Evolutionary conservation across 2,888 invertebrate genomes (phyloP).

Genomic region (Oscheius sp.): DNA sequence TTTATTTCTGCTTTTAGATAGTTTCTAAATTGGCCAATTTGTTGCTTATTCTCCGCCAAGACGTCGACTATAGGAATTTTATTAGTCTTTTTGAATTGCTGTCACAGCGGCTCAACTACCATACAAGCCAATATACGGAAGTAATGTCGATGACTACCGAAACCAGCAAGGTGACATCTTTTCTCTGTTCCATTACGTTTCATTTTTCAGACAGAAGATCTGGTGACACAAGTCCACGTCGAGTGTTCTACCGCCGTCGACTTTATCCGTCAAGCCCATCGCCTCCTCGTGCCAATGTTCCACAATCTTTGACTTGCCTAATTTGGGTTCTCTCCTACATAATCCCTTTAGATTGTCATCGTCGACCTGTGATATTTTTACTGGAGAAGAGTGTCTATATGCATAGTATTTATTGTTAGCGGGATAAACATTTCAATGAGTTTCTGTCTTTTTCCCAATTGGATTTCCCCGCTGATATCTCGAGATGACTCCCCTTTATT

Average conservation of each 20-base stretch:
- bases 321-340: background rate
- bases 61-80: slow-evolving; percentile 20
- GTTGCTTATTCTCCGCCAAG: slow-evolving; percentile 20
- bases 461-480: background rate
- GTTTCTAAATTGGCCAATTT: slow-evolving; percentile 33
- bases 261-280: slow-evolving; percentile 32
- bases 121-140: slow-evolving; percentile 26
- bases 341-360: background rate
- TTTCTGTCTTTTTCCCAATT: background rate
- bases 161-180: slow-evolving; percentile 10
- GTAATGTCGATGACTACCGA: background rate
- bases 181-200: background rate
- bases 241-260: slow-evolving; percentile 31
- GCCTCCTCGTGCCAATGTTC: slow-evolving; percentile 36
- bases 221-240: slow-evolving; percentile 21
- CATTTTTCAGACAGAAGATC: slow-evolving; percentile 28
- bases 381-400: too few species aligned
- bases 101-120: slow-evolving; percentile 12
- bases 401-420: slow-evolving; percentile 17
- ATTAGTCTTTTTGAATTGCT: slow-evolving; percentile 19
- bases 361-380: too few species aligned
- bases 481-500: background rate
- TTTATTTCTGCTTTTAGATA: slow-evolving; percentile 1
- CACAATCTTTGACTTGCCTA: slow-evolving; percentile 11
- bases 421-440: slow-evolving; percentile 13